Percentiles rank a stretch among this genome's conserved stretches.
phyloP scores from a whole-genome alignment of 2,113 vertebrate species.

The Engystomops pustulosus region DNA sequence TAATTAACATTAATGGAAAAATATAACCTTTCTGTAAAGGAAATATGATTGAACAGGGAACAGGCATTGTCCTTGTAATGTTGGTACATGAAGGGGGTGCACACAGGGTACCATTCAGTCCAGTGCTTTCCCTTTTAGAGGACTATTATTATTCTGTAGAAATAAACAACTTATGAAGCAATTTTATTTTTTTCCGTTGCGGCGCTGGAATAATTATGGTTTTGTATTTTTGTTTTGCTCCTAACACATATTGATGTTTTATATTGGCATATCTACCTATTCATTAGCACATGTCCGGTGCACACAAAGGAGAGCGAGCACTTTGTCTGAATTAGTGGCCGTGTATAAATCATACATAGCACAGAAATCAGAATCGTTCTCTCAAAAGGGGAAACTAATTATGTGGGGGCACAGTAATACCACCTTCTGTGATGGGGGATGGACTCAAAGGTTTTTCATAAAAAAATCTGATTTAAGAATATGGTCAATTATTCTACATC shows the following conservation, averaged over 20 bases:
- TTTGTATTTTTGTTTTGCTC: constrained; percentile 12
- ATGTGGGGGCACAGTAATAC: neutral
- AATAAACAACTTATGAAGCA: neutral
- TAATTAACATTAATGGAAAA: neutral
- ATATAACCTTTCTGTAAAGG: neutral
- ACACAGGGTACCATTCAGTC: neutral
- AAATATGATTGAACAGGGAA: neutral
- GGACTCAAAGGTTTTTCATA: neutral
- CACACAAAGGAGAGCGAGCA: neutral
- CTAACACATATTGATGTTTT: neutral
- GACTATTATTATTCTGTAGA: neutral
- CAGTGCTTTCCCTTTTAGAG: neutral
- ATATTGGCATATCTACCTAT: constrained; percentile 24
- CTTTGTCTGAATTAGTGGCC: constrained; percentile 15
- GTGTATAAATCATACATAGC: neutral
- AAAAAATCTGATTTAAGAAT: neutral
- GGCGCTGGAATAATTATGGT: constrained; percentile 13
- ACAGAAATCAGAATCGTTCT: constrained; percentile 2
- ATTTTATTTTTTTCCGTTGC: neutral
- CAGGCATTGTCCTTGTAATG: neutral
- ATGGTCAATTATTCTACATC: too few species aligned
- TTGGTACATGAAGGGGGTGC: neutral
- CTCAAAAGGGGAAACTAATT: constrained; percentile 3
- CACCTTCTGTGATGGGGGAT: neutral
- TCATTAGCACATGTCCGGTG: constrained; percentile 30